Evolutionary conservation across 2,113 vertebrate genomes (phyloP), one percentile per base, ranked within the genome.

Genomic region (Poeciliopsis prolifica): DNA sequence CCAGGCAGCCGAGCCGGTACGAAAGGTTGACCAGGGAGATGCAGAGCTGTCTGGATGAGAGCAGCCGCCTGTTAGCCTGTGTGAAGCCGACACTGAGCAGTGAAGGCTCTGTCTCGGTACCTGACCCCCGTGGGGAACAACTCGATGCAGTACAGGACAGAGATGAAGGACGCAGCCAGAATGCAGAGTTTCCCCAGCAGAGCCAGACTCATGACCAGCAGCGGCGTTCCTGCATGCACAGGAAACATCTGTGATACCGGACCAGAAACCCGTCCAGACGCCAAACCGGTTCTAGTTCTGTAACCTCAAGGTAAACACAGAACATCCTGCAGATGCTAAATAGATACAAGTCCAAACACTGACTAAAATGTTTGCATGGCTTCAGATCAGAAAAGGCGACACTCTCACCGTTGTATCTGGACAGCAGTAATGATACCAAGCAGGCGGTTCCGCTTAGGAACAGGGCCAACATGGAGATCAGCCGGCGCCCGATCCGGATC

Each of bases 91-190:
- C 44, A 19, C 15, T 5, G 12, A 44, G 17, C 44, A 19, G 14
- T 48, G 40, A 42, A 15, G 40, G 40, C 15, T 40, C 37, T 42
- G 35, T 44, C 15, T 44, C 15, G 15, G 14, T 91, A 95, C 93
- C 93, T 92, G 82, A 94, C 88, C 6, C 92, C 81, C 0, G 93
- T 95, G 60, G 94, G 94, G 29, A 95, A 95, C 48, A 94, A 90
- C 65, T 95, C 94, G 0, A 94, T 94, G 80, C 86, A 76, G 80
- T 94, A 95, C 40, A 95, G 88, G 0, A 83, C 17, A 7, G 85
- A 91, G 51, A 94, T 91, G 61, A 89, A 94, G 42, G 78, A 71
- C 7, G 89, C 88, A 0, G 83, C 88, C 72, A 93, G 89, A 72
- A 94, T 90, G 65, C 94, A 94, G 37, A 95, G 89, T 65, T 95